Evolutionary conservation across 2,797 vertebrate genomes (phyloP).

Genomic region (Hydrophis major): DNA sequence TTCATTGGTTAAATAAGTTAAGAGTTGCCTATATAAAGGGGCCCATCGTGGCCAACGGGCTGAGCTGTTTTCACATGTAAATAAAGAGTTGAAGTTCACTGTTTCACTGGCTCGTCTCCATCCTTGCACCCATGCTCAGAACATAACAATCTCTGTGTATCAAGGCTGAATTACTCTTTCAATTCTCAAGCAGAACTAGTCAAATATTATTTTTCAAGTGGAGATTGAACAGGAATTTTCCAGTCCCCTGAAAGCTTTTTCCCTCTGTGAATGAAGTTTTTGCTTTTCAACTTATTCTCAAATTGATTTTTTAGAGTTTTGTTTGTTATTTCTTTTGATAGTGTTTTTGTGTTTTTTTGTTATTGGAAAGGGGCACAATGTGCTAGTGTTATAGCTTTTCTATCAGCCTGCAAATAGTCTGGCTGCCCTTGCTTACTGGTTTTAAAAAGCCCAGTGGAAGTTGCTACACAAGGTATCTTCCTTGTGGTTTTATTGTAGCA

Average conservation of each 20-base stretch:
- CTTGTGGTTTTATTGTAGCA: not conserved
- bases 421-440: not conserved
- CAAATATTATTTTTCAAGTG: not conserved
- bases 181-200: not conserved
- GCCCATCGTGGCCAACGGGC: too few relatives aligned
- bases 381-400: not conserved
- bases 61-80: too few relatives aligned
- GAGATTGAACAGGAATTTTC: not conserved
- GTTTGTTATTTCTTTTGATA: not conserved
- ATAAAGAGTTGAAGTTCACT: too few relatives aligned
- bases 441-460: not conserved
- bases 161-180: not conserved
- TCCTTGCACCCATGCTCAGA: too few relatives aligned
- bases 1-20: too few relatives aligned
- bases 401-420: not conserved
- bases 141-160: not conserved
- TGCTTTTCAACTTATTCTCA: not conserved
- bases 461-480: not conserved
- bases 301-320: not conserved
- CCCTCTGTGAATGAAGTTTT: not conserved
- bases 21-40: too few relatives aligned
- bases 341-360: not conserved
- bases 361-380: not conserved
- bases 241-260: not conserved
- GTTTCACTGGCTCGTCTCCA: too few relatives aligned